Conservation (phyloP, 2,113 vertebrate species). For the Toxotes jaculatrix region DNA sequence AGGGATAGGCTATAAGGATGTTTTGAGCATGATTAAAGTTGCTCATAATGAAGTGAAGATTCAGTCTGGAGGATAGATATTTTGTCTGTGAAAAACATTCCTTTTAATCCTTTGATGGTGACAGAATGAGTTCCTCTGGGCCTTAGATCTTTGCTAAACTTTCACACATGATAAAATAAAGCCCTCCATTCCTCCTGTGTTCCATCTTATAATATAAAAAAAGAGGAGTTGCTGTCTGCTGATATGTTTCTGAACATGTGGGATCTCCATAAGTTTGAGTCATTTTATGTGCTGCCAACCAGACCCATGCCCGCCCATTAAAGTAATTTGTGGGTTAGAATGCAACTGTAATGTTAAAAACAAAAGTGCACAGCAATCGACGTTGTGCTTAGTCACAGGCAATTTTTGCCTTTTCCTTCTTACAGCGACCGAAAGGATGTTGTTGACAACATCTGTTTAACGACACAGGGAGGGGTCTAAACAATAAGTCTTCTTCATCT, state of each 20-base stretch:
- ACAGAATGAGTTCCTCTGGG: conserved; percentile 58
- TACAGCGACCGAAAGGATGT: conserved; percentile 50
- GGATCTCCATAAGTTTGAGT: conserved; percentile 74
- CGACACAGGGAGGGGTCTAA: conserved; percentile 69
- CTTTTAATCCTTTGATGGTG: conserved; percentile 65
- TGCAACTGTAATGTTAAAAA: conserved; percentile 76
- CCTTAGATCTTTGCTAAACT: conserved; percentile 66
- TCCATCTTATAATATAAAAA: conserved; percentile 30
- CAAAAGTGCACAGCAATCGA: conserved; percentile 68
- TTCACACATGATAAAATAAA: conserved; percentile 73
- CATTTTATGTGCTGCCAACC: conserved; percentile 71
- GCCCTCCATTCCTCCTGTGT: conserved; percentile 33
- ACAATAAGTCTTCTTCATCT: conserved; percentile 54
- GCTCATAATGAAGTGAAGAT: conserved; percentile 73
- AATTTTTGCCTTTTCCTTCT: conserved; percentile 35
- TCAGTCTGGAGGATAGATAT: conserved; percentile 57
- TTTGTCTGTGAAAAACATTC: conserved; percentile 69
- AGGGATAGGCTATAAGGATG: conserved; percentile 73
- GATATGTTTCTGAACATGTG: conserved; percentile 74
- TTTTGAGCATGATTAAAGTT: conserved; percentile 81
- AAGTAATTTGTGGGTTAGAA: conserved; percentile 75
- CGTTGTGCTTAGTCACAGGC: conserved; percentile 59
- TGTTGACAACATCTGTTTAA: conserved; percentile 62
- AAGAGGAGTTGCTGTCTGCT: conserved; percentile 18
- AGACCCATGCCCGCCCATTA: conserved; percentile 72